Percentiles rank a stretch among this genome's conserved stretches.
Conservation (phyloP, 2,113 vertebrate genomes). For the Thomomys bottae region DNA sequence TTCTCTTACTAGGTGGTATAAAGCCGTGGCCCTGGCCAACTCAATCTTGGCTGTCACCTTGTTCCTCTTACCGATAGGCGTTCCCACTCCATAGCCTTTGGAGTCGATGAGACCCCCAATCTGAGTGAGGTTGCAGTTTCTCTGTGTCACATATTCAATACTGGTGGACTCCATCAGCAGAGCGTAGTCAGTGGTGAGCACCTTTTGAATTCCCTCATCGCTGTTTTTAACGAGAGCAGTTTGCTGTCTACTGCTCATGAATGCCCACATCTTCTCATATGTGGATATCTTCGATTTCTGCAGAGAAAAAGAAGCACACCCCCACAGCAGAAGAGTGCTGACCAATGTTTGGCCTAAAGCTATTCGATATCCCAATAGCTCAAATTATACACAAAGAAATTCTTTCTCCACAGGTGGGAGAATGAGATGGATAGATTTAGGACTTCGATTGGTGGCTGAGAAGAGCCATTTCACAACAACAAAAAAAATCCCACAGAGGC, state of each 20-base stretch:
- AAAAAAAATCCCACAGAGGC: neutral
- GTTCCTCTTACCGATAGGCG: slow-evolving; percentile 93
- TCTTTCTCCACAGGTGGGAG: neutral
- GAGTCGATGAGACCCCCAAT: slow-evolving; percentile 98
- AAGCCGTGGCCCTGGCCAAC: neutral
- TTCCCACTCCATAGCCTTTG: slow-evolving; percentile 98
- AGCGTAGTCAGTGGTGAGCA: slow-evolving; percentile 96
- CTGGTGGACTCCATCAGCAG: slow-evolving; percentile 99
- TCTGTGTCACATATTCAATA: slow-evolving; percentile 98
- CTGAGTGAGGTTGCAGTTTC: slow-evolving; percentile 99
- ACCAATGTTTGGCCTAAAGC: neutral
- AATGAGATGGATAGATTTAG: neutral
- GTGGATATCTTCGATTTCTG: slow-evolving; percentile 99
- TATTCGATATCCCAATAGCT: neutral
- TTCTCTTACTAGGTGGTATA: neutral
- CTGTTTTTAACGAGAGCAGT: slow-evolving; percentile 96
- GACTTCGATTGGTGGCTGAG: neutral
- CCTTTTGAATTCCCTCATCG: slow-evolving; percentile 95
- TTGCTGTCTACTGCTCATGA: slow-evolving; percentile 98
- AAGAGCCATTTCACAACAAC: neutral
- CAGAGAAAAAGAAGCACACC: slow-evolving; percentile 50
- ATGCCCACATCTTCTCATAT: slow-evolving; percentile 99
- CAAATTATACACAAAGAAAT: neutral
- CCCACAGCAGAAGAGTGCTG: slow-evolving; percentile 60
- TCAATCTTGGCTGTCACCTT: neutral